A percentile compares a stretch with the other conserved stretches of the same genome.
These are phyloP conservation scores for Hirtodrosophila confusa DNA, from an alignment of 2,888 invertebrate species.

Conservation along the genomic window DNA sequence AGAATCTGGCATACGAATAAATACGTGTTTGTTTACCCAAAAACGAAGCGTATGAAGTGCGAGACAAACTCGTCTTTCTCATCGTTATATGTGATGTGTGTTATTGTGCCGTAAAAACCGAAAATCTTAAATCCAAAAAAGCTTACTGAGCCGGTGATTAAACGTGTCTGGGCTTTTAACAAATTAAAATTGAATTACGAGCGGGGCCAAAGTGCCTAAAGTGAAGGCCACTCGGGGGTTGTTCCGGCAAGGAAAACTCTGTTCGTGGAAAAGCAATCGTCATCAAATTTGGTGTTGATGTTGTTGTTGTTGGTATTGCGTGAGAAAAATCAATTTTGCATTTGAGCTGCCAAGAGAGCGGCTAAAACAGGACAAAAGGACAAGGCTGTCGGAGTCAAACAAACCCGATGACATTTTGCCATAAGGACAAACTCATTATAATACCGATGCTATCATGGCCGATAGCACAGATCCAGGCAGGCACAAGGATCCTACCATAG, in stretches of 20 bases:
- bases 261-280: conserved; percentile 47
- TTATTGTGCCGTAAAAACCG: conserved; percentile 38
- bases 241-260: conserved; percentile 36
- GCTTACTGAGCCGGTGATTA: conserved; percentile 45
- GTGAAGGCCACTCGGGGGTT: conserved; percentile 64
- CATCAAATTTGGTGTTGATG: conserved; percentile 5
- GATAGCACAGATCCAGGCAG: conserved; percentile 76
- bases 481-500: conserved; percentile 75
- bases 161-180: conserved; percentile 47
- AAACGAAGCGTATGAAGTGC: conserved; percentile 9
- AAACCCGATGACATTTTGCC: conserved; percentile 68
- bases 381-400: conserved; percentile 27
- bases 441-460: conserved; percentile 82
- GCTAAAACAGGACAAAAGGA: conserved; percentile 42
- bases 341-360: conserved; percentile 30
- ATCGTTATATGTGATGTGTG: conserved; percentile 15
- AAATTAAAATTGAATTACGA: conserved; percentile 61
- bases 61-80: conserved; percentile 20
- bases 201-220: conserved; percentile 27
- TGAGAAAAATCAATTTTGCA: conserved; percentile 82
- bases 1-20: conserved; percentile 48
- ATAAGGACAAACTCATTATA: conserved; percentile 40
- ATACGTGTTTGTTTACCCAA: conserved; percentile 35
- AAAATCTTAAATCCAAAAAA: conserved; percentile 46
- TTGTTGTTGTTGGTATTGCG: conserved; percentile 57